These are phyloP conservation scores for Athrips mouffetella DNA, from an alignment of 2,888 invertebrate species.

Conservation along the genomic window DNA sequence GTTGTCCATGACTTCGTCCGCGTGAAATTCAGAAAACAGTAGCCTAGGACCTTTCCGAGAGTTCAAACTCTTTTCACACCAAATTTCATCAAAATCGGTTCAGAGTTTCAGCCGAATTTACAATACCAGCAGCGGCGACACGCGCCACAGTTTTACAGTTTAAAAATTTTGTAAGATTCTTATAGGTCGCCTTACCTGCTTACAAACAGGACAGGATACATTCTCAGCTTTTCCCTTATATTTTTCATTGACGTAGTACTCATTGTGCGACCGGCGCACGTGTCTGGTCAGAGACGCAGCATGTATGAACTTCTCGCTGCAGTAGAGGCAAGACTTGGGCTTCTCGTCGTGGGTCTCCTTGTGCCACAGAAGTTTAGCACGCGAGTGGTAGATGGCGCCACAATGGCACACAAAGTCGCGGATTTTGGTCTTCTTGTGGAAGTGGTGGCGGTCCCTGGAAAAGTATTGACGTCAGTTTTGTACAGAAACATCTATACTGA, in stretches of 20 bases:
- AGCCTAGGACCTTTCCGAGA: too few relatives aligned
- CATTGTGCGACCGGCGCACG: constrained; percentile 88
- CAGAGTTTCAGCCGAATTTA: too few relatives aligned
- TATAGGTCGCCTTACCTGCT: constrained; percentile 70
- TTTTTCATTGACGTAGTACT: constrained; percentile 83
- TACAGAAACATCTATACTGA: too few relatives aligned
- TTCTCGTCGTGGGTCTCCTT: constrained; percentile 89
- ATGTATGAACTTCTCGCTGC: constrained; percentile 92
- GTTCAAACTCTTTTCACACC: too few relatives aligned
- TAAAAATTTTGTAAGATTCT: too few relatives aligned
- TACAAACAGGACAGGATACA: constrained; percentile 88
- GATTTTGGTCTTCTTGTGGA: constrained; percentile 82
- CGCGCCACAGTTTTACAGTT: too few relatives aligned
- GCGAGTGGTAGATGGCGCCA: constrained; percentile 89
- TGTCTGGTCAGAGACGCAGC: constrained; percentile 89
- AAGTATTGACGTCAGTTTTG: constrained; percentile 50
- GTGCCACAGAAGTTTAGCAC: constrained; percentile 91
- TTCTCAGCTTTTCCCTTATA: constrained; percentile 82
- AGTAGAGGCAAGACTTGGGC: constrained; percentile 90
- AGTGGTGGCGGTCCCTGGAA: constrained; percentile 83
- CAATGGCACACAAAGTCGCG: constrained; percentile 87
- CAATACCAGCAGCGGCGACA: too few relatives aligned
- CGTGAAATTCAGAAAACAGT: too few relatives aligned
- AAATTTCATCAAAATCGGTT: too few relatives aligned
- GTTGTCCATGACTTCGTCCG: too few relatives aligned